phyloP scores from a whole-genome alignment of 2,888 invertebrate species.

The Copidosoma aretas region DNA sequence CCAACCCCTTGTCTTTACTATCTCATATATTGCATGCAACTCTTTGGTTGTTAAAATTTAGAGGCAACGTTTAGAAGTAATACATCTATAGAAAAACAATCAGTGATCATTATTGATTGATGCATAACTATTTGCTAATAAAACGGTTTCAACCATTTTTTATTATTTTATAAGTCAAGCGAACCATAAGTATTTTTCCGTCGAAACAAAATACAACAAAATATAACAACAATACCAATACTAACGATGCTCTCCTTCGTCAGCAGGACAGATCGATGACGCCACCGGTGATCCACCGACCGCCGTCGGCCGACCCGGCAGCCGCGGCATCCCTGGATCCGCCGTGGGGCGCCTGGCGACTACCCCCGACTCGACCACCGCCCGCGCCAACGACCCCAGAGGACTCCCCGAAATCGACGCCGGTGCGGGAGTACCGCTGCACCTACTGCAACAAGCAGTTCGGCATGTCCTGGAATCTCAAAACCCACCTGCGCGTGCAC shows the following conservation, averaged over 20 bases:
- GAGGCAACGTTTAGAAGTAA: too few species aligned
- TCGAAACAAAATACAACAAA: too few species aligned
- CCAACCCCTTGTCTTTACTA: too few species aligned
- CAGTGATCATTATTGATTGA: too few species aligned
- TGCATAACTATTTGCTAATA: too few species aligned
- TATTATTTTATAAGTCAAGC: too few species aligned
- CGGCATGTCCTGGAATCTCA: slow-evolving; percentile 92
- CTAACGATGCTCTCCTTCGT: neutral
- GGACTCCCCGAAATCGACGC: slow-evolving; percentile 68
- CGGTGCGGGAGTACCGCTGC: slow-evolving; percentile 83
- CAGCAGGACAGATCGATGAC: slow-evolving; percentile 60
- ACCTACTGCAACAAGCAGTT: slow-evolving; percentile 91
- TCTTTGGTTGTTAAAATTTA: too few species aligned
- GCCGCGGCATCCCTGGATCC: slow-evolving; percentile 55
- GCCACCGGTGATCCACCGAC: slow-evolving; percentile 59
- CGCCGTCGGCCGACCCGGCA: slow-evolving; percentile 59
- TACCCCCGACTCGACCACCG: slow-evolving; percentile 68
- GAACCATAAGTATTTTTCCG: too few species aligned
- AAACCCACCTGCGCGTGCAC: slow-evolving; percentile 86
- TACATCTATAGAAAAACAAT: too few species aligned
- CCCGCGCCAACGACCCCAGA: slow-evolving; percentile 65
- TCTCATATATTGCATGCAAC: too few species aligned
- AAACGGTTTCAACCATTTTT: too few species aligned
- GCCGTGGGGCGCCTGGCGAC: slow-evolving; percentile 59
- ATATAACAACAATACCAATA: too few species aligned